Conservation (phyloP, 2,888 invertebrate genomes). For the Megaustenia siamemsis region DNA sequence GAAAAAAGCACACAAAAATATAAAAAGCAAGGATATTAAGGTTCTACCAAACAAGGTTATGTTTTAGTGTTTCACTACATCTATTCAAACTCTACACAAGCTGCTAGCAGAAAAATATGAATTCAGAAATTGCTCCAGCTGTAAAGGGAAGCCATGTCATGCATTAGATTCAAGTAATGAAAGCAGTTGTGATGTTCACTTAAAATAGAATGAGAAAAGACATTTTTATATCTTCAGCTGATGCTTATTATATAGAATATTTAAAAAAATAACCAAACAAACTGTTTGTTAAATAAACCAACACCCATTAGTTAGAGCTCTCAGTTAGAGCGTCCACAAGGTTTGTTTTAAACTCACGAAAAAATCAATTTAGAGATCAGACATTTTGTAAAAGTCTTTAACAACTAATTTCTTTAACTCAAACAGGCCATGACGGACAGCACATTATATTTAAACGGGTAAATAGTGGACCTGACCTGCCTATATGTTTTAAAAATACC, state of each 20-base stretch:
- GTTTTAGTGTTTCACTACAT: neutral
- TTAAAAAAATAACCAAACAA: neutral
- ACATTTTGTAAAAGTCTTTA: too few relatives aligned
- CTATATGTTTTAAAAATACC: too few relatives aligned
- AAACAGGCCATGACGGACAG: too few relatives aligned
- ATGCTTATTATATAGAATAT: constrained; percentile 7
- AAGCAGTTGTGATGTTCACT: constrained; percentile 1
- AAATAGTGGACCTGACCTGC: too few relatives aligned
- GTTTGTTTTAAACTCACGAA: too few relatives aligned
- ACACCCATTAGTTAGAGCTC: neutral
- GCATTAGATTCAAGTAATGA: neutral
- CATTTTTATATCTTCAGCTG: constrained; percentile 27
- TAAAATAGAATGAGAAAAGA: neutral
- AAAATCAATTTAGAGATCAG: too few relatives aligned
- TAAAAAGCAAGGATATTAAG: too few relatives aligned
- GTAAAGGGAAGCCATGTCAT: neutral
- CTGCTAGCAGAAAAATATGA: neutral
- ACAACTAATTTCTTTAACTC: too few relatives aligned
- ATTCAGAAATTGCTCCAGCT: neutral
- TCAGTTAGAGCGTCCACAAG: too few relatives aligned
- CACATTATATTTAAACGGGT: too few relatives aligned
- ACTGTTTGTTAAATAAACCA: neutral
- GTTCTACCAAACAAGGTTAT: too few relatives aligned
- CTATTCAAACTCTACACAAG: neutral
- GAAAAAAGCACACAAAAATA: too few relatives aligned